A percentile compares a stretch with the other conserved stretches of the same genome.
Evolutionary conservation across 2,888 invertebrate species (phyloP).

Genomic region (Crocallis elinguaria): DNA sequence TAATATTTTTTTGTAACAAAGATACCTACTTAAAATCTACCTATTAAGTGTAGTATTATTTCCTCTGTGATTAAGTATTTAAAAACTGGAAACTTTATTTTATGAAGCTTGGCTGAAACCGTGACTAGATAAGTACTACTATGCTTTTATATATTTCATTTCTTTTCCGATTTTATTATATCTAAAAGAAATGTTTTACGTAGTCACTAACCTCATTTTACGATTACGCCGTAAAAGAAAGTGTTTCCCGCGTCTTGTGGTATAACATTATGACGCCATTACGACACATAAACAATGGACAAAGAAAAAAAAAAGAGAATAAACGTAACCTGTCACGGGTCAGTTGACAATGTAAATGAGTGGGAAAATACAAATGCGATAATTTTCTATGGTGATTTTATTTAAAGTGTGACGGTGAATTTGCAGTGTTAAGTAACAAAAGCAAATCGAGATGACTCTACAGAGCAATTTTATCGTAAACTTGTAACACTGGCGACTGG

Average conservation of each 20-base stretch:
- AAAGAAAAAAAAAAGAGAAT: conserved; percentile 44
- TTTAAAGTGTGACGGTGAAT: conserved; percentile 13
- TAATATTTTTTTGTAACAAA: too few species aligned
- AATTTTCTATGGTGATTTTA: conserved; percentile 20
- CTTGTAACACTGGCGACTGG: neutral
- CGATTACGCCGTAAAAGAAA: conserved; percentile 49
- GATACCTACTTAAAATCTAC: too few species aligned
- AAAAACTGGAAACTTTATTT: too few species aligned
- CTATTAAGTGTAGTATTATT: too few species aligned
- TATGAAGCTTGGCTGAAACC: neutral
- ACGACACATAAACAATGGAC: conserved; percentile 59
- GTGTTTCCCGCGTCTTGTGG: conserved; percentile 48
- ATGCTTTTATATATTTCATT: conserved; percentile 11
- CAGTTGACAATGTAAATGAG: conserved; percentile 61
- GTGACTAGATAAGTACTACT: neutral
- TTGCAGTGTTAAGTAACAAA: conserved; percentile 18
- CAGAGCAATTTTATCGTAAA: conserved; percentile 21
- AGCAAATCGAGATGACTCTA: conserved; percentile 18
- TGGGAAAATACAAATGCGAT: conserved; percentile 43
- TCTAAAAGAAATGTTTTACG: conserved; percentile 30
- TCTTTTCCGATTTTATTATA: conserved; percentile 19
- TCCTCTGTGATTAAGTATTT: too few species aligned
- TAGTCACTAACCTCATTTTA: conserved; percentile 39
- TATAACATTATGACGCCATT: conserved; percentile 54
- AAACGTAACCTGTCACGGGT: conserved; percentile 59